Evolutionary conservation across 1,140 invertebrate genomes (phyloP).

Genomic region (Lepidostoma basale): DNA sequence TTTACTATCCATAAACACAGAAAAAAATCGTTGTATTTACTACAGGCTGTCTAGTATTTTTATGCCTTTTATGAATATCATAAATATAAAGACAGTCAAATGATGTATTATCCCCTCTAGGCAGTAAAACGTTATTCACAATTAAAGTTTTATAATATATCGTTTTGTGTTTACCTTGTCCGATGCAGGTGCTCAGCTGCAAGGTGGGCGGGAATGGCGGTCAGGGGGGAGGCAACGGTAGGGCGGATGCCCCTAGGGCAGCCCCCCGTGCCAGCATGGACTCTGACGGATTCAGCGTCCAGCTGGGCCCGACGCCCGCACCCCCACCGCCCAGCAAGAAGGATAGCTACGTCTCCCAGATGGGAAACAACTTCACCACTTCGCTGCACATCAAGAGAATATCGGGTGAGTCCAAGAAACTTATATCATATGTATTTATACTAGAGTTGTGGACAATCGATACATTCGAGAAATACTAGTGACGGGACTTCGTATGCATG

Average conservation of each 20-base stretch:
- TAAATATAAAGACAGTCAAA: too few species aligned
- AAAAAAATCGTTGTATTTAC: too few species aligned
- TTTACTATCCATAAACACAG: too few species aligned
- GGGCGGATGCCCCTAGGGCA: conserved; percentile 19
- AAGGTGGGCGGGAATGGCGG: conserved; percentile 30
- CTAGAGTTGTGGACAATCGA: too few species aligned
- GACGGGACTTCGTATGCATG: too few species aligned
- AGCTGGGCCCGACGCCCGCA: conserved; percentile 33
- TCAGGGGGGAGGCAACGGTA: background rate
- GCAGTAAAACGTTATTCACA: too few species aligned
- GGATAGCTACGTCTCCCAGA: conserved; percentile 55
- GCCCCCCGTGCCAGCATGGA: conserved; percentile 44
- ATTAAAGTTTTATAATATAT: too few species aligned
- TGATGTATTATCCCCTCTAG: too few species aligned
- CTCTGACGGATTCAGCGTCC: conserved; percentile 44
- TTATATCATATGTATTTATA: background rate
- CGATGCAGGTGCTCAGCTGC: conserved; percentile 40
- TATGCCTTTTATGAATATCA: too few species aligned
- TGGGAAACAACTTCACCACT: conserved; percentile 61
- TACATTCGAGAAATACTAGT: too few species aligned
- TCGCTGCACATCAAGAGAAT: conserved; percentile 60
- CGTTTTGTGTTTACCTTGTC: too few species aligned
- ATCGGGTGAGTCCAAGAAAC: conserved; percentile 56
- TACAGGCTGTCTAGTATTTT: too few species aligned
- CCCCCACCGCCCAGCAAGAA: conserved; percentile 37